Conservation (phyloP, 2,888 invertebrate genomes). For the Drosophila barbarae region DNA sequence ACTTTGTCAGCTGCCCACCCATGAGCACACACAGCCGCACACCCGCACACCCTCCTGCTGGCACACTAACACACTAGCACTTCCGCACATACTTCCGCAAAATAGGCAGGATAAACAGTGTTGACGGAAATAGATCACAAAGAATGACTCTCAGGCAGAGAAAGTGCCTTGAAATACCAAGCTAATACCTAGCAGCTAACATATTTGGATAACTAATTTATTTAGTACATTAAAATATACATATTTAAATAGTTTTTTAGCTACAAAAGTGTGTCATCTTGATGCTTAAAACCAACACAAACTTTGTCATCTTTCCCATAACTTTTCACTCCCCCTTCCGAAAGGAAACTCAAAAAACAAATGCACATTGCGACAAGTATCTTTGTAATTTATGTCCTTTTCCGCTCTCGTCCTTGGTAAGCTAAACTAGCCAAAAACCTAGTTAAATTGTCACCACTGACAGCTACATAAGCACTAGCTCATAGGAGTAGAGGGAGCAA, state of each 20-base stretch:
- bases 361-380: constrained; percentile 3
- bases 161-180: background rate
- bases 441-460: constrained; percentile 15
- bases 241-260: background rate
- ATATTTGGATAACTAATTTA: background rate
- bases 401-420: background rate
- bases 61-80: too few relatives aligned
- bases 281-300: background rate
- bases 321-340: background rate
- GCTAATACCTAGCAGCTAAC: background rate
- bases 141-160: too few relatives aligned
- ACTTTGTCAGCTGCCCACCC: constrained; percentile 53
- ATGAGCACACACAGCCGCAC: background rate
- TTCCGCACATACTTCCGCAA: constrained; percentile 2
- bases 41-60: constrained; percentile 1
- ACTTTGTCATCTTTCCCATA: background rate
- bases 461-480: constrained; percentile 54
- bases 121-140: constrained; percentile 4
- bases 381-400: constrained; percentile 4
- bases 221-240: background rate
- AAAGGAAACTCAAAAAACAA: constrained; percentile 1
- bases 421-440: constrained; percentile 10
- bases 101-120: constrained; percentile 10
- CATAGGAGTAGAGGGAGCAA: constrained; percentile 37
- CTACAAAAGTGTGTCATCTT: background rate